Conservation (phyloP, 2,113 vertebrate genomes). For the Leptobrachium leishanense region DNA sequence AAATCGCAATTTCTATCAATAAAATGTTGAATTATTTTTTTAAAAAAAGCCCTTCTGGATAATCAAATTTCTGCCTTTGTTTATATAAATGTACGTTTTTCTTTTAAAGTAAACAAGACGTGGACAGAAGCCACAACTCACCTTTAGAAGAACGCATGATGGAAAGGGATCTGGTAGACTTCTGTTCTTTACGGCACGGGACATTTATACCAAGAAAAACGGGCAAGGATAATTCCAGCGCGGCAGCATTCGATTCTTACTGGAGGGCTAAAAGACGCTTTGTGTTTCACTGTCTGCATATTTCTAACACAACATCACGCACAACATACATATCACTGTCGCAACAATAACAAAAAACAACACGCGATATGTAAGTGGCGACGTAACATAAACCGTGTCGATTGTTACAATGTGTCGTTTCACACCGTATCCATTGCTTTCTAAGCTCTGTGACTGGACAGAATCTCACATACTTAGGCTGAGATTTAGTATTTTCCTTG, state of each 20-base stretch:
- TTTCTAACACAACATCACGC: not conserved
- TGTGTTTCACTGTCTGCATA: conserved; percentile 20
- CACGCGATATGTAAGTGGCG: too few species aligned
- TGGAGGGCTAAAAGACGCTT: not conserved
- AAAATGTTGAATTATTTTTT: not conserved
- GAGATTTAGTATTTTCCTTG: too few species aligned
- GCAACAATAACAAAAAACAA: too few species aligned
- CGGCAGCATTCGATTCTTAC: conserved; percentile 1
- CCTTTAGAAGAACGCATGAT: conserved; percentile 8
- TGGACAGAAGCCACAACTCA: not conserved
- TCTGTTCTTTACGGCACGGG: not conserved
- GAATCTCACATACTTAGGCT: too few species aligned
- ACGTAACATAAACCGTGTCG: too few species aligned
- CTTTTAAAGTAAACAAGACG: too few species aligned
- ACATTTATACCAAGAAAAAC: conserved; percentile 17
- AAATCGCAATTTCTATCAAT: not conserved
- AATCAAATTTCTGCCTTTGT: not conserved
- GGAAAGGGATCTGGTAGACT: not conserved
- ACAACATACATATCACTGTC: not conserved
- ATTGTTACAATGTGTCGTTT: too few species aligned
- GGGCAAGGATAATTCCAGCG: not conserved
- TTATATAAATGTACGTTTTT: too few species aligned
- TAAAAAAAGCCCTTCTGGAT: not conserved
- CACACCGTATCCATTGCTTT: too few species aligned
- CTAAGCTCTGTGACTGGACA: too few species aligned